Evolutionary conservation across 1,140 invertebrate genomes (phyloP).

Genomic region (Leptinotarsa defecta): DNA sequence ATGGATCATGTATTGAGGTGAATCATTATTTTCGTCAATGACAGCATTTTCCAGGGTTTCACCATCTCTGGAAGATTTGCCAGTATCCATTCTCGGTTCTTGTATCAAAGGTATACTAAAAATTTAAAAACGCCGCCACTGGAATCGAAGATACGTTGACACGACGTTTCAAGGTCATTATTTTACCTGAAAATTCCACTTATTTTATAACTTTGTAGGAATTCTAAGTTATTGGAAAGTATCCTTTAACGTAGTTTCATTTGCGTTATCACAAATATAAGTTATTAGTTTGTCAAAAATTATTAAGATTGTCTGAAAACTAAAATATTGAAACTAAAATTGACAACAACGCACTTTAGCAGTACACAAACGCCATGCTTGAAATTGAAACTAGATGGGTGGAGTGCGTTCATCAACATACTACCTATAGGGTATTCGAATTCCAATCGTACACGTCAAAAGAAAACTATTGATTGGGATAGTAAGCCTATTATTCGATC

Average conservation of each 20-base stretch:
- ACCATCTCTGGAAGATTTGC: constrained; percentile 33
- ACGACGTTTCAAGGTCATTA: constrained; percentile 54
- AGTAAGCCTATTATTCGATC: too few species aligned
- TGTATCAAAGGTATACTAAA: constrained; percentile 26
- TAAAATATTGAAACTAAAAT: constrained; percentile 46
- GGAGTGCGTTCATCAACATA: background rate
- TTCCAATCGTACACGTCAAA: too few species aligned
- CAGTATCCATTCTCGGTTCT: background rate
- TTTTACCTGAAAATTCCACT: constrained; percentile 34
- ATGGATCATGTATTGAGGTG: constrained; percentile 52
- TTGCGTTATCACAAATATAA: constrained; percentile 4
- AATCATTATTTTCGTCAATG: constrained; percentile 44
- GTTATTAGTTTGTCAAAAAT: constrained; percentile 20
- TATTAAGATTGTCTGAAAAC: constrained; percentile 31
- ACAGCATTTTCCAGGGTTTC: constrained; percentile 53
- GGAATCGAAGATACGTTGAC: constrained; percentile 44
- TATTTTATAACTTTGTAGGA: constrained; percentile 13
- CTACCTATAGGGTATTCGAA: too few species aligned
- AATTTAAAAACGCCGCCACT: constrained; percentile 41
- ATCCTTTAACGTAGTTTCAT: constrained; percentile 22
- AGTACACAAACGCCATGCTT: constrained; percentile 35
- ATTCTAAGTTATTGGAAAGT: constrained; percentile 15
- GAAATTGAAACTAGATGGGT: background rate
- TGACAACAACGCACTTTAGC: constrained; percentile 51
- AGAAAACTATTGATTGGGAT: too few species aligned